Evolutionary conservation across 2,797 vertebrate genomes (phyloP).

Genomic region (Forpus xanthops): DNA sequence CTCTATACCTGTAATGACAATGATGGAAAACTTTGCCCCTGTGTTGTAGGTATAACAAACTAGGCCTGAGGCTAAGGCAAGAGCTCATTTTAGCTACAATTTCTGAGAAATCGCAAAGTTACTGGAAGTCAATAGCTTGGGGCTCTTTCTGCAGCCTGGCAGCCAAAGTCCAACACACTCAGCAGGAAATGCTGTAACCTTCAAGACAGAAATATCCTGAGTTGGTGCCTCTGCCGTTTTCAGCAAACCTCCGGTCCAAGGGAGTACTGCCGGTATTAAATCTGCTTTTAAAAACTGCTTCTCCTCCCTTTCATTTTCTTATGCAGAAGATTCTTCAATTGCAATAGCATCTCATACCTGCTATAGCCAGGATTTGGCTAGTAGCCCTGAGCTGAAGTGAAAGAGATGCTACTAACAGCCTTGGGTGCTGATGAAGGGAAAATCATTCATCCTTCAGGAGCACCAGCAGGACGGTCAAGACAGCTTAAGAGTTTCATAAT

Average conservation of each 20-base stretch:
- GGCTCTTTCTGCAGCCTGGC: not conserved
- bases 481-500: not conserved
- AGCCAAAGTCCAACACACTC: not conserved
- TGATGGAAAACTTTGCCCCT: not conserved
- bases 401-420: not conserved
- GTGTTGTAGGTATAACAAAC: not conserved
- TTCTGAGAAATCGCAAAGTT: constrained; percentile 36
- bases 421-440: not conserved
- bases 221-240: not conserved
- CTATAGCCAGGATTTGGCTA: not conserved
- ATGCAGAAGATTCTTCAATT: not conserved
- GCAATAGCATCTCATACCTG: not conserved
- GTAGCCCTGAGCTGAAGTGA: not conserved
- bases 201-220: constrained; percentile 17
- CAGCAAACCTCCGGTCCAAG: not conserved
- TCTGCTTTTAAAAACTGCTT: not conserved
- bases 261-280: not conserved
- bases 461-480: not conserved
- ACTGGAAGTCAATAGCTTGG: constrained; percentile 1
- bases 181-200: constrained; percentile 8
- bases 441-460: not conserved
- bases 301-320: not conserved
- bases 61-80: constrained; percentile 26
- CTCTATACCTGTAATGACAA: not conserved
- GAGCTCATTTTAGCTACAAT: constrained; percentile 8